Evolutionary conservation across 2,113 vertebrate genomes (phyloP).

Genomic region (Montifringilla adamsi): DNA sequence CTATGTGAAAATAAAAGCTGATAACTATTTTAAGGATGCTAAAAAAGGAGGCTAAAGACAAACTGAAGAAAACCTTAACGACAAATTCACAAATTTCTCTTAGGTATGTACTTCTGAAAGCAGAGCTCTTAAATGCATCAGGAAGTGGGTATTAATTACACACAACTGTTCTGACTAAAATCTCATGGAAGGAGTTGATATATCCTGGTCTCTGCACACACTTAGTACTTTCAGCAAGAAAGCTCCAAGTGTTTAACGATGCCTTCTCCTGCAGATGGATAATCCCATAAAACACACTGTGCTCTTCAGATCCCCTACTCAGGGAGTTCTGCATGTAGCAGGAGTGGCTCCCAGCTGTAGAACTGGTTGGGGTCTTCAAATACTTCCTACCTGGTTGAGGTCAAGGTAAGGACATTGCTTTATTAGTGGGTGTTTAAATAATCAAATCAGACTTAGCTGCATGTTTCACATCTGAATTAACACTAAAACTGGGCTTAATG

Average conservation of each 20-base stretch:
- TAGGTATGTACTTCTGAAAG: neutral
- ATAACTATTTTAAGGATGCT: neutral
- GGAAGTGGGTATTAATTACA: neutral
- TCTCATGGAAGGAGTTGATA: neutral
- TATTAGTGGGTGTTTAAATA: neutral
- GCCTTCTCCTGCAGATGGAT: neutral
- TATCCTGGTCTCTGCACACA: rapidly evolving
- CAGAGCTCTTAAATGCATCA: neutral
- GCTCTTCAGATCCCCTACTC: neutral
- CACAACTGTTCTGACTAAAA: neutral
- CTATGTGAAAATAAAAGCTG: neutral
- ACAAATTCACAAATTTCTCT: neutral
- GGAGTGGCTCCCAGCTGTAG: neutral
- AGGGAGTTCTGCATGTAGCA: neutral
- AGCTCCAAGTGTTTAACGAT: rapidly evolving
- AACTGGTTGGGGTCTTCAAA: neutral
- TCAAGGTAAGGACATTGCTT: neutral
- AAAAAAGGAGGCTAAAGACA: neutral
- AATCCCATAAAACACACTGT: neutral
- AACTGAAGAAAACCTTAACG: neutral
- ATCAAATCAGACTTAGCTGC: neutral
- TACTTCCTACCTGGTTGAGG: neutral
- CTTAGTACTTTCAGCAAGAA: neutral
- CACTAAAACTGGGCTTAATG: neutral
- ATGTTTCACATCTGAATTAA: neutral